A percentile compares a stretch with the other conserved stretches of the same genome.
phyloP scores from a whole-genome alignment of 2,113 vertebrate genomes.

The Pachycephala philippinensis region DNA sequence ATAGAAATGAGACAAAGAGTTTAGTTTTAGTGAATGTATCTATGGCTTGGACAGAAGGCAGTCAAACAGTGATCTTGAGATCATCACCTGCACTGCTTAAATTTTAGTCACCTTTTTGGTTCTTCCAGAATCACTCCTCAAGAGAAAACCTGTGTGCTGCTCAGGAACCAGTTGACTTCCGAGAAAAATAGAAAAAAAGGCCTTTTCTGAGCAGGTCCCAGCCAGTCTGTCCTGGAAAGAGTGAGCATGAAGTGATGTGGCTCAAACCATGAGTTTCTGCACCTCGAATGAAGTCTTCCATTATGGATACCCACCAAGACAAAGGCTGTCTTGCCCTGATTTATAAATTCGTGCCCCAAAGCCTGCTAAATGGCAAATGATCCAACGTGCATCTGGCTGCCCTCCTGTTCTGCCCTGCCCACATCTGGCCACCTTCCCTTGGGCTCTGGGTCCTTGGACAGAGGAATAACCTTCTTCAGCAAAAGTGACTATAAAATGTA shows the following conservation, averaged over 20 bases:
- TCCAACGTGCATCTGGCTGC: neutral
- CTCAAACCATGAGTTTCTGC: neutral
- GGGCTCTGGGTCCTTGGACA: neutral
- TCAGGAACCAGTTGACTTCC: neutral
- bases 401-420: neutral
- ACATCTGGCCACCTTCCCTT: neutral
- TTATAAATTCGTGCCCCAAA: neutral
- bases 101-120: neutral
- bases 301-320: neutral
- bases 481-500: neutral
- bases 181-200: neutral
- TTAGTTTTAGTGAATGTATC: neutral
- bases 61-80: neutral
- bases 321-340: neutral
- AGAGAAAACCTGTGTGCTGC: neutral
- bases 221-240: neutral
- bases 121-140: neutral
- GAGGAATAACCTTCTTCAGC: neutral
- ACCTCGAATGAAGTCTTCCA: neutral
- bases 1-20: neutral
- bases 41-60: neutral
- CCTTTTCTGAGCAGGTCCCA: neutral
- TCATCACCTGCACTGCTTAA: neutral
- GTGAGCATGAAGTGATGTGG: rapidly evolving
- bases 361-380: neutral